A percentile compares a stretch with the other conserved stretches of the same genome.
These are phyloP conservation scores for Eumacrocentrus americanus DNA, from an alignment of 2,888 invertebrate species.

Conservation along the genomic window DNA sequence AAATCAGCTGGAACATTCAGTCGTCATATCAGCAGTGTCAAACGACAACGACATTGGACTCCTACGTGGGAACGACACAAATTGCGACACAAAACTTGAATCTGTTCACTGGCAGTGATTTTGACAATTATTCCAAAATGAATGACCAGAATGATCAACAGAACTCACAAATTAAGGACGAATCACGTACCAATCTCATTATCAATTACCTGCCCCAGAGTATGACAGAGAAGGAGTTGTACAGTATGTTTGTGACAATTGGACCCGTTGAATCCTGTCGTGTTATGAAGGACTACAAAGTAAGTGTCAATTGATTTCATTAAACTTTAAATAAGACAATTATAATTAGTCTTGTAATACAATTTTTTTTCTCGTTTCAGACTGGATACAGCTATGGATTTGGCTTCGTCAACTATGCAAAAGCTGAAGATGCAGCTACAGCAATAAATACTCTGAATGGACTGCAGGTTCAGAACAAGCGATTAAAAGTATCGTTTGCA, in stretches of 20 bases:
- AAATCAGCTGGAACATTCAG: conserved; percentile 56
- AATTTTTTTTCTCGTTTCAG: conserved; percentile 53
- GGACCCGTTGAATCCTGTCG: conserved; percentile 90
- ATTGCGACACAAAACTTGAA: conserved; percentile 17
- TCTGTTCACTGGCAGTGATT: conserved; percentile 37
- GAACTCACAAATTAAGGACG: conserved; percentile 47
- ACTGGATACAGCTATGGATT: conserved; percentile 97
- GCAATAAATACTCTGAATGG: conserved; percentile 90
- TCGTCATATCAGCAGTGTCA: conserved; percentile 25
- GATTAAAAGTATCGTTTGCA: conserved; percentile 92
- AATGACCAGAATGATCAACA: conserved; percentile 53
- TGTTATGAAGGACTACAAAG: conserved; percentile 90
- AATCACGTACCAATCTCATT: conserved; percentile 80
- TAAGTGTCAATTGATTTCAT: conserved; percentile 51
- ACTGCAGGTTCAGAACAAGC: conserved; percentile 86
- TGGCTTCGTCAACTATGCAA: conserved; percentile 91
- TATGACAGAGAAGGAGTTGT: conserved; percentile 89
- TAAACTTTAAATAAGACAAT: neutral
- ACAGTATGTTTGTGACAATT: conserved; percentile 85
- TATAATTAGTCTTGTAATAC: conserved; percentile 13
- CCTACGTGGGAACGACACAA: conserved; percentile 13
- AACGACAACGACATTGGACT: conserved; percentile 20
- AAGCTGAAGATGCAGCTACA: conserved; percentile 82
- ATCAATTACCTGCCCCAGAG: conserved; percentile 95
- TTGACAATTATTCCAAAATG: conserved; percentile 48